These are phyloP conservation scores for Geotria australis DNA, from an alignment of 2,797 vertebrate species.

Conservation along the genomic window DNA sequence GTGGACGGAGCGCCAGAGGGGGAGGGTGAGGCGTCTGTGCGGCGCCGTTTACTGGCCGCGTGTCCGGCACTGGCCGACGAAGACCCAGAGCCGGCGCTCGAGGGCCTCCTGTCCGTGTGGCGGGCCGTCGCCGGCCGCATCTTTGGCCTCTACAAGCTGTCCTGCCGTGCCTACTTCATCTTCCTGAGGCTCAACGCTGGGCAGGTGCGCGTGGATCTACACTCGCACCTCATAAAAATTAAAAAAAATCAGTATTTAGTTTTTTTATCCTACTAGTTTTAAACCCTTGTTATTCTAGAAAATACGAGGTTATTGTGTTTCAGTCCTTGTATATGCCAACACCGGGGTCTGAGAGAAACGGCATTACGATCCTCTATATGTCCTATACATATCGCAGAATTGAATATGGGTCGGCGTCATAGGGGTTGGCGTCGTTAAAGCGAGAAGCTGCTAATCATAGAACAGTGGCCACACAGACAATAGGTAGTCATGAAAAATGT, in stretches of 20 bases:
- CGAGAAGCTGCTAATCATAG: not conserved
- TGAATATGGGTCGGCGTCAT: not conserved
- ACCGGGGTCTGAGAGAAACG: too few relatives aligned
- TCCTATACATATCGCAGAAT: too few relatives aligned
- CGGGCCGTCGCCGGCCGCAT: conserved; percentile 68
- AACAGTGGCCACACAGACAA: not conserved
- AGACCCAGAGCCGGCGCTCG: conserved; percentile 32
- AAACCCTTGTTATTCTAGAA: too few relatives aligned
- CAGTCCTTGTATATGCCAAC: too few relatives aligned
- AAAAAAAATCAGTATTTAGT: too few relatives aligned
- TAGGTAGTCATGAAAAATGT: too few relatives aligned
- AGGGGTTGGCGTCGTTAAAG: not conserved
- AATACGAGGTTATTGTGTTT: too few relatives aligned
- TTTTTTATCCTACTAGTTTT: too few relatives aligned
- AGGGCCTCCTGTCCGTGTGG: conserved; percentile 77
- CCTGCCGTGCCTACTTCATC: conserved; percentile 85
- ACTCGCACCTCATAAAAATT: not conserved
- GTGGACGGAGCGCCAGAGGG: conserved; percentile 20
- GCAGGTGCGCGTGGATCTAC: conserved; percentile 20
- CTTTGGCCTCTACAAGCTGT: conserved; percentile 76
- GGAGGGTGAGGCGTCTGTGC: conserved; percentile 18
- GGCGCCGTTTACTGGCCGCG: conserved; percentile 46
- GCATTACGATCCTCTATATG: too few relatives aligned
- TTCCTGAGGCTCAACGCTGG: conserved; percentile 90
- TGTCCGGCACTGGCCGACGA: conserved; percentile 72